A percentile compares a stretch with the other conserved stretches of the same genome.
These are phyloP conservation scores for Crossocerus cetratus DNA, from an alignment of 2,888 invertebrate species.

Conservation along the genomic window DNA sequence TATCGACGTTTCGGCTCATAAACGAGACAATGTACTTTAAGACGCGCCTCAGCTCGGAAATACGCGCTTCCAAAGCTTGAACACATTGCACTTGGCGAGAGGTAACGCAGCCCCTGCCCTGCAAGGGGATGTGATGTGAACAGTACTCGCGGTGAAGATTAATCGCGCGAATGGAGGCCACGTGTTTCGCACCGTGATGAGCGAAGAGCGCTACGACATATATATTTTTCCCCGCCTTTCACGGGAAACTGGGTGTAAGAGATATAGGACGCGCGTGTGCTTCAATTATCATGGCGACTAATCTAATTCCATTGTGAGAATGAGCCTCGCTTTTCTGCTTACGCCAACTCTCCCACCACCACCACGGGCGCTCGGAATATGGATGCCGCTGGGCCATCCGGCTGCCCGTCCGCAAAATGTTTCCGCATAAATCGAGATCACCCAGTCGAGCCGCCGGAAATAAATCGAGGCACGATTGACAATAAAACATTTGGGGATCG, in stretches of 20 bases:
- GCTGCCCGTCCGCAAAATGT: too few relatives aligned
- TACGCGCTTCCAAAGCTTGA: slow-evolving; percentile 10
- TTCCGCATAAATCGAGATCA: too few relatives aligned
- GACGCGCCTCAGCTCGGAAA: slow-evolving; percentile 2
- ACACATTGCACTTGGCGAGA: too few relatives aligned
- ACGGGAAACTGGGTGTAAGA: slow-evolving; percentile 47
- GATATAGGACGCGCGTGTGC: slow-evolving; percentile 33
- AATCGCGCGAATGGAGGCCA: slow-evolving; percentile 30
- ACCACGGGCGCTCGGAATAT: too few relatives aligned
- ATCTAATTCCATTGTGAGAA: slow-evolving; percentile 24
- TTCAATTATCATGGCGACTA: slow-evolving; percentile 30
- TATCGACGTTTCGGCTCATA: too few relatives aligned
- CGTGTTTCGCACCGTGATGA: slow-evolving; percentile 1
- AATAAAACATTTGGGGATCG: too few relatives aligned
- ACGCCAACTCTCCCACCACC: too few relatives aligned
- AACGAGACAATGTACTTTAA: too few relatives aligned
- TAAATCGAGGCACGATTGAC: too few relatives aligned
- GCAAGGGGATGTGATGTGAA: slow-evolving; percentile 11
- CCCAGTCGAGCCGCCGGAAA: too few relatives aligned
- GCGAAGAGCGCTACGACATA: slow-evolving; percentile 34
- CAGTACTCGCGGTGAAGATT: slow-evolving; percentile 33
- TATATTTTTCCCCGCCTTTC: slow-evolving; percentile 34
- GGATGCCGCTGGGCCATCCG: too few relatives aligned
- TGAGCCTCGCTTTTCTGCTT: slow-evolving; percentile 24
- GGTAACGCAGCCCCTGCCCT: too few relatives aligned